A percentile compares a stretch with the other conserved stretches of the same genome.
phyloP scores from a whole-genome alignment of 1,140 invertebrate genomes.

The Danaus plexippus region DNA sequence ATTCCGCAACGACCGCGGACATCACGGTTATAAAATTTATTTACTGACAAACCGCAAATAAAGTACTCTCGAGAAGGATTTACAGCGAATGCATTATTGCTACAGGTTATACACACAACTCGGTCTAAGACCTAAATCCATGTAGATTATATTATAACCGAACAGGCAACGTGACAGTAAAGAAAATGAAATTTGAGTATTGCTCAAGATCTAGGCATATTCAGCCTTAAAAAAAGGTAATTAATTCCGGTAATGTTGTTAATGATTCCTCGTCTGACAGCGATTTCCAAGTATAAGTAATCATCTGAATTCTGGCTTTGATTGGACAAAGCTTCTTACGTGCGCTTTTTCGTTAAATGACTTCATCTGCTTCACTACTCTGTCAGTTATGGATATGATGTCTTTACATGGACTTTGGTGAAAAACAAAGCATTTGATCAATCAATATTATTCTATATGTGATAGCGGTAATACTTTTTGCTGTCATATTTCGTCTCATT shows the following conservation, averaged over 20 bases:
- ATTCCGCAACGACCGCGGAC: conserved; percentile 21
- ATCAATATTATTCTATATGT: conserved; percentile 26
- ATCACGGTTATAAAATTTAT: conserved; percentile 40
- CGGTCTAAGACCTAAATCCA: too few species aligned
- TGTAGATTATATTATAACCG: too few species aligned
- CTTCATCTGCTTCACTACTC: conserved; percentile 42
- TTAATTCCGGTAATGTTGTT: conserved; percentile 60
- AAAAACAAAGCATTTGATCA: conserved; percentile 24
- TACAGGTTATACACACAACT: conserved; percentile 1
- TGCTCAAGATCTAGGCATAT: too few species aligned
- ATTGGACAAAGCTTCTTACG: conserved; percentile 41
- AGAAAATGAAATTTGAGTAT: too few species aligned
- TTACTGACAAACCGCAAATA: conserved; percentile 63
- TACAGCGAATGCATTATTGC: conserved; percentile 16
- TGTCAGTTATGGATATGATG: conserved; percentile 37
- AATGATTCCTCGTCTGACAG: conserved; percentile 52
- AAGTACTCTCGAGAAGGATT: conserved; percentile 35
- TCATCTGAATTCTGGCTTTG: conserved; percentile 55
- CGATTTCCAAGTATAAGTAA: conserved; percentile 66
- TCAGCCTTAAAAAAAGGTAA: conserved; percentile 38
- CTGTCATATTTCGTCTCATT: not conserved
- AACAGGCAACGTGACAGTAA: too few species aligned
- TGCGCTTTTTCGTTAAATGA: conserved; percentile 59
- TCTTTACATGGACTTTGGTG: conserved; percentile 22
- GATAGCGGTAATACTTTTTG: conserved; percentile 12